Base-by-base conservation (phyloP, 2,888 invertebrate species). In the Epsilonema sp. region DNA sequence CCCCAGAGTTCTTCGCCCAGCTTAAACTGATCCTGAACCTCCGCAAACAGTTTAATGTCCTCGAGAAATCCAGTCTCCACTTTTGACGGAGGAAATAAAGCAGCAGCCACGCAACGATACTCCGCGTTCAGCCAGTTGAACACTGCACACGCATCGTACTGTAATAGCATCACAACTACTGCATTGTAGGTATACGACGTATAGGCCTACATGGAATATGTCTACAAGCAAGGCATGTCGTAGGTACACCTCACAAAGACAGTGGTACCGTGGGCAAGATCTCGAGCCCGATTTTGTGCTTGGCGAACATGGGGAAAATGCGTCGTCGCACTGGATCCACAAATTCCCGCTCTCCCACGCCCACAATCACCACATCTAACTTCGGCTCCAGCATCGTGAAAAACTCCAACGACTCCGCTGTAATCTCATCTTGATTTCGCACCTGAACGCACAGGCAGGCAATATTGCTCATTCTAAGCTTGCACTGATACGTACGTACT, bases 101-200 rank as follows among this genome's bases (percentile, higher is more conserved):
- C 73, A 13, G 65, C 73, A 22, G 69, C 73, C 16, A 76, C 76
- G 56, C 70, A 73, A 49, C 78, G 70, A 43, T 76, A 76, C 65
- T 90, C 90, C 0, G 78, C 74, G 64, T 78, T 80, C 26, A 89
- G 70, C 63, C 85, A 89, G 70, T 90, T 90, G 65, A 82, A 90
- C 0, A 82, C 82, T 2, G 82, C 70, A 58, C 81, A 79, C 0
- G 90, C 89, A 61, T 79, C 76, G 52, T 82, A 78, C 63, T 65
- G 52, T 49, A 54, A 54, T 46, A 39, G 22, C 37, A 45, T 44
- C 22, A 44, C 16, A 22, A 47, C 8, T 24, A 3, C 20, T 21
- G n/a, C n/a, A n/a, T n/a, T n/a, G n/a, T n/a, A n/a, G n/a, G n/a
- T n/a, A n/a, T n/a, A n/a, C n/a, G n/a, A n/a, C n/a, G n/a, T n/a